These are phyloP conservation scores for Phrynosoma platyrhinos DNA, from an alignment of 2,113 vertebrate species.

Conservation along the genomic window DNA sequence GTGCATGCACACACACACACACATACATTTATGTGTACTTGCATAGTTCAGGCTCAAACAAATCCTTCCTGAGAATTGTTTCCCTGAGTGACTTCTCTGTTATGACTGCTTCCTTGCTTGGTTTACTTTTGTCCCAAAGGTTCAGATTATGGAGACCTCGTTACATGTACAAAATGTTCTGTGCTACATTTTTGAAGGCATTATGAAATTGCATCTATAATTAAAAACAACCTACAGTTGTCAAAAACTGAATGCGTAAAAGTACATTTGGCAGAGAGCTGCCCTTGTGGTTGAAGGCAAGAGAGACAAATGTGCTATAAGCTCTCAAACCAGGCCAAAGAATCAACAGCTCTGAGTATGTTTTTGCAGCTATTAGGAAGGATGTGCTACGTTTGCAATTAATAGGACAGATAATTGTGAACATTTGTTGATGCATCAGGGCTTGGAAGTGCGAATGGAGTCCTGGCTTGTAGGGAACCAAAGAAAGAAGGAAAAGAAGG, in stretches of 20 bases:
- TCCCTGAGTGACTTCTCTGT: not conserved
- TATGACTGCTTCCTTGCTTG: not conserved
- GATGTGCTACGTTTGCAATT: not conserved
- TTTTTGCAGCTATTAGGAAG: constrained; percentile 30
- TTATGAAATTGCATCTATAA: constrained; percentile 40
- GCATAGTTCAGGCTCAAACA: not conserved
- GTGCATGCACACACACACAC: no score
- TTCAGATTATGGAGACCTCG: rapidly evolving
- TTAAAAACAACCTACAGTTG: constrained; percentile 54
- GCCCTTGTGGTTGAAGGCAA: constrained; percentile 2
- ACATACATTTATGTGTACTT: no score
- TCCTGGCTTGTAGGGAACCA: not conserved
- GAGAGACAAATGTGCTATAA: not conserved
- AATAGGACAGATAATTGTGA: not conserved
- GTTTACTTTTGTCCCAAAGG: not conserved
- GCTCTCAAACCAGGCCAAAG: not conserved
- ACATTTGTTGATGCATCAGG: not conserved
- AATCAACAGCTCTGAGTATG: constrained; percentile 8
- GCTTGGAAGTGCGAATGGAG: no score
- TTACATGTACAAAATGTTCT: not conserved
- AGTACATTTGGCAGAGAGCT: constrained; percentile 41
- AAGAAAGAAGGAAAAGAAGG: not conserved
- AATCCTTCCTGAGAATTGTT: not conserved
- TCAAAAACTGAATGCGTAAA: not conserved
- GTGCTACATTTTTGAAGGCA: not conserved